Evolutionary conservation across 2,797 vertebrate genomes (phyloP), one percentile per base, ranked within the genome.

Genomic region (Tragopan temminckii): DNA sequence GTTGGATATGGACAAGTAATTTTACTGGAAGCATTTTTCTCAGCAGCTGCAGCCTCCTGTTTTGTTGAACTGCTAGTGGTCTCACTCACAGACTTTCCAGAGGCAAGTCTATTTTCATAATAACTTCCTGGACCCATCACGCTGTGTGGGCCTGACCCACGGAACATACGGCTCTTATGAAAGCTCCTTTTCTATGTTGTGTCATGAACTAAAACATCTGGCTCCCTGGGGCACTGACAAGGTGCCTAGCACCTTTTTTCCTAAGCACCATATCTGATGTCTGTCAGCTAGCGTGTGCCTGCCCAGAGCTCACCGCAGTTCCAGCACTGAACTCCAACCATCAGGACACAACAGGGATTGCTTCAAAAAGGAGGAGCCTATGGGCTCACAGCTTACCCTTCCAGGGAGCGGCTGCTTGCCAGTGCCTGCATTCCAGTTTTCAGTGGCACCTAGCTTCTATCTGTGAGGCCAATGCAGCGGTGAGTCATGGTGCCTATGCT

Each of bases 21-120:
- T 84, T 92, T 59, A 67, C 68, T 92, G 89, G 82, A 91, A 92
- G 63, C 63, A 31, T 81, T 95, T 50, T 88, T 76, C 89, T 91
- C 89, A 84, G 85, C 90, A 95, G 91, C 96, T 96, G 94, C 89
- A 92, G 66, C 93, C 94, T 93, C 57, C 95, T 96, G 95, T 95
- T 96, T 81, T 81, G 80, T 64, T 94, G 89, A 95, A 80, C 84
- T 88, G 64, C 67, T 87, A 83, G 59, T 5, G 0, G 40, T 70
- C 46, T 76, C 92, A 95, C 87, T 86, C 88, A 86, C 40, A 75
- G 87, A 69, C 79, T 95, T 95, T 87, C 87, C 84, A 94, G 70
- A 94, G 80, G 85, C 94, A 92, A 94, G 46, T 71, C 83, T 89
- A 89, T 90, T 94, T 96, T 93, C 82, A 84, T 89, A 93, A 88